Percentiles rank a stretch among this genome's conserved stretches.
Evolutionary conservation across 2,888 invertebrate species (phyloP).

Genomic region (Andrena minutula): DNA sequence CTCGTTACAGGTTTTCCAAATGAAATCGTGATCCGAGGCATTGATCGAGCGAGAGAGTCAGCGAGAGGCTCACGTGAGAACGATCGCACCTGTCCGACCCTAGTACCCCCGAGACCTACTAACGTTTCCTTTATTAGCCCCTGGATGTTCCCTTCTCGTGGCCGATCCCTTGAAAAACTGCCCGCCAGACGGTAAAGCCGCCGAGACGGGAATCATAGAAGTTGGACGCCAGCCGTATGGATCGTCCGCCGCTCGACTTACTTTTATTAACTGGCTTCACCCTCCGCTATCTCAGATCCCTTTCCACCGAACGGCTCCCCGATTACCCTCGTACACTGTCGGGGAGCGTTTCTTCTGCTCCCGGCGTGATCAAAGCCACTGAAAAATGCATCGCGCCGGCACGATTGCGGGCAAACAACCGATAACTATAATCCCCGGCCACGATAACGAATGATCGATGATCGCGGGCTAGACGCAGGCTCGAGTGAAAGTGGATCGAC

Average conservation of each 20-base stretch:
- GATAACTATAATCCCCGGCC: conserved; percentile 8
- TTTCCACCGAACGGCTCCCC: background rate
- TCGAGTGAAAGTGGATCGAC: conserved; percentile 27
- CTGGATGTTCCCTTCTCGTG: background rate
- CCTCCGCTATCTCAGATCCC: background rate
- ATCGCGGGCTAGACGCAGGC: background rate
- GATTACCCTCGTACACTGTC: background rate
- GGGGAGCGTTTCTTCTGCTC: background rate
- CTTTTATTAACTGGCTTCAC: conserved; percentile 18
- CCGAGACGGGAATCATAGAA: background rate
- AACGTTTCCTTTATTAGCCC: background rate
- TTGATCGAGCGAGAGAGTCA: conserved; percentile 31
- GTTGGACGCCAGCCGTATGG: background rate
- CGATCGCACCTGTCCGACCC: conserved; percentile 49
- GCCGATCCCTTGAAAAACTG: background rate
- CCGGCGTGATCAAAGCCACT: conserved; percentile 12
- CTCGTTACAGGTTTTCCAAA: background rate
- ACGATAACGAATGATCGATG: conserved; percentile 32
- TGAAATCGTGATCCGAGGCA: conserved; percentile 22
- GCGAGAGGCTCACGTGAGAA: conserved; percentile 51
- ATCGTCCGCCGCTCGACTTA: conserved; percentile 5
- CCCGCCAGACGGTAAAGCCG: background rate
- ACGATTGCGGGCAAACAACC: conserved; percentile 19
- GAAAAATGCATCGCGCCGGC: conserved; percentile 33
- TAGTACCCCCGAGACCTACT: conserved; percentile 15